Evolutionary conservation across 2,888 invertebrate genomes (phyloP), one percentile per base, ranked within the genome.

Genomic region (Oscheius sp.): DNA sequence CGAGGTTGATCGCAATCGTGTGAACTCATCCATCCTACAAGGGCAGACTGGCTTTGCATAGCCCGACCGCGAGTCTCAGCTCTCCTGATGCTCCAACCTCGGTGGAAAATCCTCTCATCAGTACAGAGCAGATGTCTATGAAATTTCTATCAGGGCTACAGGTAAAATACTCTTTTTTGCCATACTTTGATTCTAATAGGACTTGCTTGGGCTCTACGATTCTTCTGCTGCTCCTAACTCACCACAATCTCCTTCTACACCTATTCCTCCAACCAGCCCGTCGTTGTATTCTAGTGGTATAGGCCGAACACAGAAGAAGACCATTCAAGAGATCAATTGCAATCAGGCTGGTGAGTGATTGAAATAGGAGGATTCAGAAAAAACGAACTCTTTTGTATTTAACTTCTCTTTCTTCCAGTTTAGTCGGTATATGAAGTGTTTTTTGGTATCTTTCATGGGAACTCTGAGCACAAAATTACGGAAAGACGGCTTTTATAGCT

Each of bases 61-160:
- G 72, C 53, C 53, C 55, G 32, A 47, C 58, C 72, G 51, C 51
- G 35, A 37, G 29, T 47, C 47, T 62, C 13, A 37, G 37, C 42
- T 55, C 72, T 53, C 32, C 72, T 53, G 72, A 72, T 72, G 72
- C 72, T 21, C 72, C 72, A 21, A 72, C 60, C 32, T 72, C 72
- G 62, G 72, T 47, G 29, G 72, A 72, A 35, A 72, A 72, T 72
- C 72, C 72, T 13, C 72, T 72, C 63, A 35, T 72, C 71, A 50
- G 29, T 42, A 21, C 72, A 51, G 72, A 72, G 60, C 62, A 72
- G 33, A 83, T 83, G 83, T 80, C 81, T 72, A 81, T 83, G 76
- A 83, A 80, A 78, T 80, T 83, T 78, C 73, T 83, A 68, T 80
- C 83, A 74, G 83, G 83, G 73, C 71, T 83, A 74, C 82, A 82